Base-by-base conservation (phyloP, 2,113 vertebrate genomes). In the Bos taurus region DNA sequence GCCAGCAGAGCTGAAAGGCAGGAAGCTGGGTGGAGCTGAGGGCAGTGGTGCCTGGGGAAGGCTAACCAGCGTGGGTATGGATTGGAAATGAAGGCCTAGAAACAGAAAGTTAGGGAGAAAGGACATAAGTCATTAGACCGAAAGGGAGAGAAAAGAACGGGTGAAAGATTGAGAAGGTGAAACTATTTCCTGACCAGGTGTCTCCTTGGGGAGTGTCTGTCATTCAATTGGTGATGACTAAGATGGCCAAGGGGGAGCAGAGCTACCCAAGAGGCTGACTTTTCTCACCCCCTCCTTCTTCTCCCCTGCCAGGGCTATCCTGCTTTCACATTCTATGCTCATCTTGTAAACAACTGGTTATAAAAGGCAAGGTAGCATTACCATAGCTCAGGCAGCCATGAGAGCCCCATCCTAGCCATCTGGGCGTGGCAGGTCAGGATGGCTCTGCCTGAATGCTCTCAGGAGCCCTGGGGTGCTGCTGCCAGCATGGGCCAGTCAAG, bases 71-170 rank as follows among this genome's bases (percentile, higher is more conserved):
- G 98, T 98, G 98, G 99, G 98, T 46, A 98, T 96, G 77, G 99
- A 99, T 88, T 98, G 98, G 93, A 98, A 98, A 95, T 98, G 98
- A 97, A 99, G 97, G 98, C 99, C 99, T 99, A 94, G 96, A 98
- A 98, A 99, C 13, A 98, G 98, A 98, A 96, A 97, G 86, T 78
- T 15, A 85, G 80, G 88, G 86, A 97, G 98, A 97, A 95, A 6
- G 12, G 80, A 96, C 48, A 98, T 23, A 97, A 0, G 48, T 74
- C 52, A 91, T 97, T 97, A 98, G 67, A 90, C 17, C 64, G 83
- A 88, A 57, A 74, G 25, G 7, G 50, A 91, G 82, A 97, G 46
- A 86, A 43, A 96, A 97, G 36, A 0, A 0, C 0, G 11, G 28
- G 71, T 62, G 17, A 77, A 50, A 91, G 74, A 77, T 1, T n/a